Conservation (phyloP, 2,797 vertebrate species). For the Acanthis flammea region DNA sequence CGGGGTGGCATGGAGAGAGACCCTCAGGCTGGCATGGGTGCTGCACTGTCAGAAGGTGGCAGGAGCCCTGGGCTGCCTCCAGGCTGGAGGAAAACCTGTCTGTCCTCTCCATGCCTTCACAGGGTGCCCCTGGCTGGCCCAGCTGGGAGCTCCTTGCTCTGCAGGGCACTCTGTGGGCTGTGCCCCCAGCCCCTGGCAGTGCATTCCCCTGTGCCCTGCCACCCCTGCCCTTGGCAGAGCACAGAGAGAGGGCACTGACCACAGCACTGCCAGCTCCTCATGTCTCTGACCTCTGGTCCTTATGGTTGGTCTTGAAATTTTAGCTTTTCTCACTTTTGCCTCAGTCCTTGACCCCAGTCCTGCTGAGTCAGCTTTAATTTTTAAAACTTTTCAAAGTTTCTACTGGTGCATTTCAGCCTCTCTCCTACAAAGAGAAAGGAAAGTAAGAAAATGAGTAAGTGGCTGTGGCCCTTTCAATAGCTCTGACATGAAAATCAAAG, state of each 20-base stretch:
- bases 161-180: background rate
- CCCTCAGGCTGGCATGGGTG: background rate
- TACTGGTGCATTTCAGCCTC: background rate
- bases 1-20: accelerated
- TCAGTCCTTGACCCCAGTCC: background rate
- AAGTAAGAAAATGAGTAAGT: background rate
- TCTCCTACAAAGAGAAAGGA: background rate
- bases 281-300: background rate
- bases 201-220: background rate
- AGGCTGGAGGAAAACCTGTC: background rate
- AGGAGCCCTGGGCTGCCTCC: background rate
- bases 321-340: background rate
- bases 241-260: background rate
- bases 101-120: background rate
- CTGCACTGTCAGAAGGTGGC: background rate
- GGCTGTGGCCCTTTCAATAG: background rate
- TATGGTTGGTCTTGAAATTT: background rate
- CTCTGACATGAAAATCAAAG: background rate
- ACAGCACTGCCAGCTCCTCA: background rate
- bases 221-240: accelerated
- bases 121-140: background rate
- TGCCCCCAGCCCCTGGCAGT: too few relatives aligned
- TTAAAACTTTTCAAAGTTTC: background rate
- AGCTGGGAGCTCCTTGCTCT: accelerated
- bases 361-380: background rate